phyloP scores from a whole-genome alignment of 2,113 vertebrate species.

The Apteryx mantelli region DNA sequence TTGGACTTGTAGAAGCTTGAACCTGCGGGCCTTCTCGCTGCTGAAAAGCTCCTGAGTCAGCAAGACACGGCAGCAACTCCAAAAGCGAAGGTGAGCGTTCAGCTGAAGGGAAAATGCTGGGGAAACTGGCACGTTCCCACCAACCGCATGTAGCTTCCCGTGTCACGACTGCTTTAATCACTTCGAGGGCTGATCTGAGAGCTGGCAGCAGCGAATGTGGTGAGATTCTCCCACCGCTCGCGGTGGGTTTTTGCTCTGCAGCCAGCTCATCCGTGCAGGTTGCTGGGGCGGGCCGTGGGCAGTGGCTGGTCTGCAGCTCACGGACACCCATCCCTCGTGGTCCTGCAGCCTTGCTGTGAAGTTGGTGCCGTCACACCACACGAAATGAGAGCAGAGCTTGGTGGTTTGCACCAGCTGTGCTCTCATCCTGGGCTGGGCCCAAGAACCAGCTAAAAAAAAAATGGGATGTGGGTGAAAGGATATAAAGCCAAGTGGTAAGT shows the following conservation, averaged over 20 bases:
- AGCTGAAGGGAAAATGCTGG: neutral
- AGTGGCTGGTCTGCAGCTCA: neutral
- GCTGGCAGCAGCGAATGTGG: neutral
- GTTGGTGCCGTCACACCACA: too few relatives aligned
- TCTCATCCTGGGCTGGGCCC: neutral
- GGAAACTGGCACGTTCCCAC: neutral
- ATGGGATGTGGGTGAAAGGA: fast-evolving
- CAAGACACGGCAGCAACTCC: neutral
- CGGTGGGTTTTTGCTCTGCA: too few relatives aligned
- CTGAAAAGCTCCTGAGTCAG: conserved; percentile 33
- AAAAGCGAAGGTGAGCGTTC: conserved; percentile 56
- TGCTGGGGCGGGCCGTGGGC: too few relatives aligned
- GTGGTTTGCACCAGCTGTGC: neutral
- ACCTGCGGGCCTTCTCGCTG: conserved; percentile 21
- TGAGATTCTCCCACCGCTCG: neutral
- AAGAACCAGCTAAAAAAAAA: neutral
- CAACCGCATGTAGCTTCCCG: too few relatives aligned
- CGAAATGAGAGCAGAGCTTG: neutral
- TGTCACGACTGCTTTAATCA: neutral
- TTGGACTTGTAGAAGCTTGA: conserved; percentile 78
- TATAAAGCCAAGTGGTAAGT: neutral
- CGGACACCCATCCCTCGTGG: neutral
- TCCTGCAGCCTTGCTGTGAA: fast-evolving
- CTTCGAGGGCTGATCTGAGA: too few relatives aligned
- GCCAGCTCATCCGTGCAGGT: too few relatives aligned